Conservation (phyloP, 2,797 vertebrate species). For the Acanthurus tractus region DNA sequence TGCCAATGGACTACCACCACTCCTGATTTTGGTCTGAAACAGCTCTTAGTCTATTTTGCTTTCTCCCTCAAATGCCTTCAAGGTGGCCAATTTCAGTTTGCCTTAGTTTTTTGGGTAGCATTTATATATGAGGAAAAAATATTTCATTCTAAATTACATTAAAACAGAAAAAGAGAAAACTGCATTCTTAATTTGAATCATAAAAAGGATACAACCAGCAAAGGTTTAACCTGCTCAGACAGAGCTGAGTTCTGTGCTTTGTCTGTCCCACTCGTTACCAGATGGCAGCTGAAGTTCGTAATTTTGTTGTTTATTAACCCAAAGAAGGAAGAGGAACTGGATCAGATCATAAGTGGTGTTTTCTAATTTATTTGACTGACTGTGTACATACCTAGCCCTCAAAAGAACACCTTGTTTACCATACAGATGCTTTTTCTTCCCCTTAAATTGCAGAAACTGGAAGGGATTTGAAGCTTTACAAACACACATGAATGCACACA, state of each 20-base stretch:
- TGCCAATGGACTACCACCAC: too few relatives aligned
- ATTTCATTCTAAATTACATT: background rate
- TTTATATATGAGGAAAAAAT: background rate
- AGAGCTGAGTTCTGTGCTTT: background rate
- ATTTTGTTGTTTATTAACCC: background rate
- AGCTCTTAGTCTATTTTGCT: too few relatives aligned
- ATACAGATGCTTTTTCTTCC: background rate
- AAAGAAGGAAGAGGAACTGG: background rate
- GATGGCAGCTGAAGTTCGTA: background rate
- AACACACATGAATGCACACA: constrained; percentile 14
- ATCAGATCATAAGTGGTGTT: background rate
- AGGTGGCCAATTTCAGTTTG: background rate
- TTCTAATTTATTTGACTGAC: background rate
- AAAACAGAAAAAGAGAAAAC: constrained; percentile 9
- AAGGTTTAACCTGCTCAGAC: background rate
- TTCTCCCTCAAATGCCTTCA: background rate
- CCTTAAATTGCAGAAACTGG: background rate
- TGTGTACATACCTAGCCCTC: background rate
- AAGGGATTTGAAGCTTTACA: background rate
- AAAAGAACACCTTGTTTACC: background rate
- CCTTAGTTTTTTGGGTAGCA: background rate
- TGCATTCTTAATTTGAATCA: background rate
- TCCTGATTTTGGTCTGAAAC: too few relatives aligned
- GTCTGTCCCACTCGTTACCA: background rate
- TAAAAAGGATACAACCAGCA: background rate